A percentile compares a stretch with the other conserved stretches of the same genome.
These are phyloP conservation scores for Orycteropus afer DNA, from an alignment of 2,113 vertebrate species.

Conservation along the genomic window DNA sequence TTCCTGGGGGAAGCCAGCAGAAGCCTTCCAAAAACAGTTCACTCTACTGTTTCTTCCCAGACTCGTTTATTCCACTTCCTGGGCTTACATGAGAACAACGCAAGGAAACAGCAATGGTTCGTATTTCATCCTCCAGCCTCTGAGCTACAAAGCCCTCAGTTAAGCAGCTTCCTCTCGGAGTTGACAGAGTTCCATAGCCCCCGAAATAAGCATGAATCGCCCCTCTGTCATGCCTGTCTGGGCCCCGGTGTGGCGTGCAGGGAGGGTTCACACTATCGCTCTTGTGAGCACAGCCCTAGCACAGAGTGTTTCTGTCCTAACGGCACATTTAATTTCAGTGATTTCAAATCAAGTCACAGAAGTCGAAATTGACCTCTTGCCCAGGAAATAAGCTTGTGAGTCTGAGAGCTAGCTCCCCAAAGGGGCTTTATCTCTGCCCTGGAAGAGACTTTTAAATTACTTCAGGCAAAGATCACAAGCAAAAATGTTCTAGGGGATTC, in stretches of 20 bases:
- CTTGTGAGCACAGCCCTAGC: constrained; percentile 13
- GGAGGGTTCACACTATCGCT: constrained; percentile 22
- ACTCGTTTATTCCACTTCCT: constrained; percentile 21
- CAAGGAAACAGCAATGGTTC: constrained; percentile 45
- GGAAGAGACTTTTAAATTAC: background rate
- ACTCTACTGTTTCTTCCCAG: constrained; percentile 6
- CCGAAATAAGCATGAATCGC: constrained; percentile 30
- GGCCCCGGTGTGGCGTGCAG: background rate
- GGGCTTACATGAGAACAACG: constrained; percentile 53
- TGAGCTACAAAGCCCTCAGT: constrained; percentile 61
- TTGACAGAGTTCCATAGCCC: background rate
- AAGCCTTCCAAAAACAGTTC: constrained; percentile 30
- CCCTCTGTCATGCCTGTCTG: background rate
- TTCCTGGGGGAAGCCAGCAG: background rate
- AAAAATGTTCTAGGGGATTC: background rate
- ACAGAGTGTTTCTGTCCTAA: constrained; percentile 57
- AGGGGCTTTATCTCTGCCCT: background rate
- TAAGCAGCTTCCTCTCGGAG: constrained; percentile 10
- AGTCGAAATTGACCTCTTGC: background rate
- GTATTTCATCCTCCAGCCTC: constrained; percentile 40
- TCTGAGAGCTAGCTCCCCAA: background rate
- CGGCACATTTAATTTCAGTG: constrained; percentile 36
- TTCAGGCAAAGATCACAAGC: background rate
- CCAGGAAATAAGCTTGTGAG: constrained; percentile 9
- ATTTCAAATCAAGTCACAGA: constrained; percentile 37